Evolutionary conservation across 2,888 invertebrate species (phyloP).

Genomic region (Marronus borbonicus): DNA sequence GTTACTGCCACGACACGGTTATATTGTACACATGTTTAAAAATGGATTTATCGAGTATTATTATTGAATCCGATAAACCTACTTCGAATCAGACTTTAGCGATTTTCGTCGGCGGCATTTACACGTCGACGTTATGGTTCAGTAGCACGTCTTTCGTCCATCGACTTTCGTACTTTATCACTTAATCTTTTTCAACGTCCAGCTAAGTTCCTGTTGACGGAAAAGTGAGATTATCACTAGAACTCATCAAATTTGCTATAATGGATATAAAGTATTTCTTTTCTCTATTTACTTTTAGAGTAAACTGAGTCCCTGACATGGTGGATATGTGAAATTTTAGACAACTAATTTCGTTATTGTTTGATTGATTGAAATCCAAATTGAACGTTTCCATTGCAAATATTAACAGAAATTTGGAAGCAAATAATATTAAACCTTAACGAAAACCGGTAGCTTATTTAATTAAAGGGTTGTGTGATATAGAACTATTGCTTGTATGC

Average conservation of each 20-base stretch:
- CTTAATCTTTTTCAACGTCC: not conserved
- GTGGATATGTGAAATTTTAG: too few species aligned
- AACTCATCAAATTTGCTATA: conserved; percentile 13
- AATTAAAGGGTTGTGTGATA: too few species aligned
- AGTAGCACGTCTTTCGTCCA: not conserved
- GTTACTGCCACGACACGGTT: too few species aligned
- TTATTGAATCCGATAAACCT: conserved; percentile 10
- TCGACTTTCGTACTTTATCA: conserved; percentile 4
- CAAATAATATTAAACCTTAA: too few species aligned
- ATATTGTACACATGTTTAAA: too few species aligned
- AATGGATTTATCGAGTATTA: conserved; percentile 21
- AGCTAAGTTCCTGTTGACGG: not conserved
- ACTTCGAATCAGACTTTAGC: conserved; percentile 9
- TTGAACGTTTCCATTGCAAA: too few species aligned
- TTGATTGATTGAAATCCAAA: too few species aligned
- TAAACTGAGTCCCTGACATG: too few species aligned
- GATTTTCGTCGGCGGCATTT: conserved; percentile 1
- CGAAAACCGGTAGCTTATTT: too few species aligned
- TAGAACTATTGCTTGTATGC: too few species aligned
- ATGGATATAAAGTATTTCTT: not conserved
- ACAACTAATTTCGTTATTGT: too few species aligned
- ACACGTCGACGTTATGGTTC: not conserved
- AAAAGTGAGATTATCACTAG: conserved; percentile 23
- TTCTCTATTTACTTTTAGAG: not conserved
- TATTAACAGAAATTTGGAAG: too few species aligned